Percentiles rank a stretch among this genome's conserved stretches.
phyloP scores from a whole-genome alignment of 2,888 invertebrate species.

The Lathronympha strigana region DNA sequence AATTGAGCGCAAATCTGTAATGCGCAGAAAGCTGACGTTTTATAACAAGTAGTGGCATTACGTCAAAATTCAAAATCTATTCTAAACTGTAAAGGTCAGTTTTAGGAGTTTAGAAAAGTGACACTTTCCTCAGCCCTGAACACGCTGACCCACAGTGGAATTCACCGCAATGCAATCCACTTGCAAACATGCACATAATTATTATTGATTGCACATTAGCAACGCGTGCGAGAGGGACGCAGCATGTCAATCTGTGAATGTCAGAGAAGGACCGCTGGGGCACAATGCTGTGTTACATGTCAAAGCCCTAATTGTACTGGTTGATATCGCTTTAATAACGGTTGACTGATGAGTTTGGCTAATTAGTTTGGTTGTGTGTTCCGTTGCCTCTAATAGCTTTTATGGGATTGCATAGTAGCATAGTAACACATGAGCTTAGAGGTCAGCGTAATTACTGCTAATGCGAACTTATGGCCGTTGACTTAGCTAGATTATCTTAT shows the following conservation, averaged over 20 bases:
- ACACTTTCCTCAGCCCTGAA: constrained; percentile 8
- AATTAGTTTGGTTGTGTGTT: constrained; percentile 34
- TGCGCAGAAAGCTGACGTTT: no score
- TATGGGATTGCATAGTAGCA: constrained; percentile 20
- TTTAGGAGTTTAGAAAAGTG: not conserved
- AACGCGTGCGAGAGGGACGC: constrained; percentile 51
- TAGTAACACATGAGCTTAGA: not conserved
- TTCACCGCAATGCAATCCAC: constrained; percentile 70
- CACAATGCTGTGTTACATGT: constrained; percentile 63
- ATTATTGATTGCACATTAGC: constrained; percentile 82
- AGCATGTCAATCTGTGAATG: constrained; percentile 41
- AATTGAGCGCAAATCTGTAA: no score
- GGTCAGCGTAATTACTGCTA: not conserved
- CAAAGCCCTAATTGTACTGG: constrained; percentile 68
- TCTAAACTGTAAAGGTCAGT: no score
- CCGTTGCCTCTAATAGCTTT: constrained; percentile 24
- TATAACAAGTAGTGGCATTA: no score
- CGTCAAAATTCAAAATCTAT: no score
- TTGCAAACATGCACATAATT: constrained; percentile 79
- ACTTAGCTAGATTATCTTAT: not conserved
- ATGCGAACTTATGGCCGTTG: not conserved
- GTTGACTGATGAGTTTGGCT: constrained; percentile 36
- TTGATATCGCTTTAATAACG: constrained; percentile 43
- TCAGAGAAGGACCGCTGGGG: constrained; percentile 47
- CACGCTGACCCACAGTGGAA: constrained; percentile 46